Conservation (phyloP, 2,797 vertebrate species). For the Liparis tanakae region DNA sequence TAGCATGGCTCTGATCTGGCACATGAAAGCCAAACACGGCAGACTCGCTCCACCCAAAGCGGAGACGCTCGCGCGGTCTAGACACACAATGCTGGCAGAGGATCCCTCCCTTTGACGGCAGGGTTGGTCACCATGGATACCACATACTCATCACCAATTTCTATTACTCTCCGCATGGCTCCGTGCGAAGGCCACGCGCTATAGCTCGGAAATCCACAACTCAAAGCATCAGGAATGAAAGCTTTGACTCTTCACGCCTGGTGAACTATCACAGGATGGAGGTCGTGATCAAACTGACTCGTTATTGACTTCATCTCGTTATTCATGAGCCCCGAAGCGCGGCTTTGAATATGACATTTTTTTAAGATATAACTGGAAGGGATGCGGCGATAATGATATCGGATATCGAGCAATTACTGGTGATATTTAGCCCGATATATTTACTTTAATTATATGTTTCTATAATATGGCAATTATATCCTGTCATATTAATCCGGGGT, state of each 20-base stretch:
- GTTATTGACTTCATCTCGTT: constrained; percentile 45
- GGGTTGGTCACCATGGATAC: constrained; percentile 75
- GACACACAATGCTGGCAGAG: constrained; percentile 69
- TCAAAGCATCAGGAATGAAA: constrained; percentile 69
- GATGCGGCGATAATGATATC: background rate
- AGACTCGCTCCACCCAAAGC: constrained; percentile 64
- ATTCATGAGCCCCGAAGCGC: constrained; percentile 7
- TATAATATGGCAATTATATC: background rate
- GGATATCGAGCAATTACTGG: background rate
- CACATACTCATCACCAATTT: constrained; percentile 65
- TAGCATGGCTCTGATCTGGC: constrained; percentile 78
- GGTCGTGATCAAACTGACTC: constrained; percentile 38
- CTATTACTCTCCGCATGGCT: constrained; percentile 59
- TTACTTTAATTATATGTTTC: background rate
- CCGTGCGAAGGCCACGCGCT: constrained; percentile 67
- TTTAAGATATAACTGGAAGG: background rate
- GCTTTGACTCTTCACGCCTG: constrained; percentile 35
- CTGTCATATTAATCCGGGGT: too few species aligned
- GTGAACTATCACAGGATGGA: constrained; percentile 33
- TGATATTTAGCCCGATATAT: background rate
- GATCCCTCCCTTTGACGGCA: too few species aligned
- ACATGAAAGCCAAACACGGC: constrained; percentile 69
- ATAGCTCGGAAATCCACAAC: constrained; percentile 56
- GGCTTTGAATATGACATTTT: constrained; percentile 13
- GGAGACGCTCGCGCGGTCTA: constrained; percentile 69